phyloP scores from a whole-genome alignment of 2,113 vertebrate genomes.

The Zapornia atra region DNA sequence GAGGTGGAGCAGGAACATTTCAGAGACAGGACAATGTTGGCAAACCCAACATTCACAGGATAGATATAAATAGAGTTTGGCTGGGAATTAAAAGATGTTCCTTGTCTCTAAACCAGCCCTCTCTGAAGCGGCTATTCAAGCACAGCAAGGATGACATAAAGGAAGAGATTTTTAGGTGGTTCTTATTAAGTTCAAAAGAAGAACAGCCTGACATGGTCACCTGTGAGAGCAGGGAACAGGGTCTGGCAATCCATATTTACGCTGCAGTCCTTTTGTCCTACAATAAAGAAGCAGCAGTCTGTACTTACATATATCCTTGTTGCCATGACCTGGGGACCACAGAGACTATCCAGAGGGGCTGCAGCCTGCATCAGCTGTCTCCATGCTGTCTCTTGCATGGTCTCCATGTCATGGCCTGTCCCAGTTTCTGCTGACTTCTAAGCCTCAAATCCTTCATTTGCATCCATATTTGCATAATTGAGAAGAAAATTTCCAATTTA shows the following conservation, averaged over 20 bases:
- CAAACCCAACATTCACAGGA: fast-evolving
- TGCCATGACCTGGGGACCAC: not conserved
- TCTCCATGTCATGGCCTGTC: not conserved
- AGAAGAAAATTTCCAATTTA: not conserved
- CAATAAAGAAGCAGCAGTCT: not conserved
- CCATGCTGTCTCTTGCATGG: not conserved
- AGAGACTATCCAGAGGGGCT: not conserved
- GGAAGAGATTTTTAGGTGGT: not conserved
- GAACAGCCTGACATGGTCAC: fast-evolving
- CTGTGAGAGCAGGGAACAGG: not conserved
- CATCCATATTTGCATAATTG: not conserved
- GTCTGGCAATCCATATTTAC: not conserved
- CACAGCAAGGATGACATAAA: not conserved
- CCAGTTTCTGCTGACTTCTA: not conserved
- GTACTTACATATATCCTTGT: not conserved
- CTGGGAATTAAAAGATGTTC: not conserved
- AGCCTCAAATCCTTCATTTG: not conserved
- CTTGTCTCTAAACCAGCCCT: not conserved
- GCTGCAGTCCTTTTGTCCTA: not conserved
- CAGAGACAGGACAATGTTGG: not conserved
- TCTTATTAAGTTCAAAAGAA: not conserved
- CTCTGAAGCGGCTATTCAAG: not conserved
- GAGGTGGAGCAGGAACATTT: not conserved
- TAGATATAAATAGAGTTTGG: not conserved
- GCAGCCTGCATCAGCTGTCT: not conserved